phyloP scores from a whole-genome alignment of 37 sponge, comb jelly and placozoan species.

The Diacarnus erythraeanus region DNA sequence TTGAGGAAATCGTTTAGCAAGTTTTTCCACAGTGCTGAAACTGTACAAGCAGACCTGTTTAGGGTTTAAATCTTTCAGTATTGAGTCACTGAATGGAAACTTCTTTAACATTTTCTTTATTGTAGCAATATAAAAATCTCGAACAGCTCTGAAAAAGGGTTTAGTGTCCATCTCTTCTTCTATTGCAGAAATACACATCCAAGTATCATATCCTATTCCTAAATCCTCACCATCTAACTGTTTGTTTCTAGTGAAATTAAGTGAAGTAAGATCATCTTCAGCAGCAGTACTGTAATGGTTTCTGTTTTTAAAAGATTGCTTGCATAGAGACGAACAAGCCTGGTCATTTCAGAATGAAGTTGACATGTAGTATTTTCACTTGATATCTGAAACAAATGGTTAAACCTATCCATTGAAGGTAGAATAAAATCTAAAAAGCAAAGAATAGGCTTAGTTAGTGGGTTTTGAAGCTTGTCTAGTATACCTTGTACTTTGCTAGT shows the following conservation, averaged over 20 bases:
- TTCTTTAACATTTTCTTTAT: slow-evolving; percentile 40
- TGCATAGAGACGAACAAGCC: slow-evolving; percentile 43
- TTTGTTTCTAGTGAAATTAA: background rate
- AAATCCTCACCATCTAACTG: slow-evolving; percentile 12
- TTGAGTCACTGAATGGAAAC: slow-evolving; percentile 44
- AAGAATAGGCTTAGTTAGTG: slow-evolving; percentile 43
- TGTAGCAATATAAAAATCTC: slow-evolving; percentile 33
- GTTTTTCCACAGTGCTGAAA: background rate
- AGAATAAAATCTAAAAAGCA: slow-evolving; percentile 40
- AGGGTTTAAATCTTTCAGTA: slow-evolving; percentile 44
- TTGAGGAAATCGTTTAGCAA: slow-evolving; percentile 21
- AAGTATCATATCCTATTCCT: slow-evolving; percentile 41
- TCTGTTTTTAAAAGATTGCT: slow-evolving; percentile 12
- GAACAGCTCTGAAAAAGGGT: background rate
- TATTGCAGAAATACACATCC: slow-evolving; percentile 15
- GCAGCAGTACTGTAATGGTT: background rate
- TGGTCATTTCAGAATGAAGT: slow-evolving; percentile 47
- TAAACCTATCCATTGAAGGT: slow-evolving; percentile 59
- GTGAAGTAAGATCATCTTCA: slow-evolving; percentile 20
- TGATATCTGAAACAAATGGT: slow-evolving; percentile 38
- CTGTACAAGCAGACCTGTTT: slow-evolving; percentile 6
- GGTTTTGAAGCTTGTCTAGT: slow-evolving; percentile 2
- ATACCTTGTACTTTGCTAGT: slow-evolving; percentile 21
- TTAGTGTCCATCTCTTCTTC: background rate
- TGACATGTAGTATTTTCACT: slow-evolving; percentile 24